Conservation (phyloP, 2,888 invertebrate genomes). For the Halictus ligatus region DNA sequence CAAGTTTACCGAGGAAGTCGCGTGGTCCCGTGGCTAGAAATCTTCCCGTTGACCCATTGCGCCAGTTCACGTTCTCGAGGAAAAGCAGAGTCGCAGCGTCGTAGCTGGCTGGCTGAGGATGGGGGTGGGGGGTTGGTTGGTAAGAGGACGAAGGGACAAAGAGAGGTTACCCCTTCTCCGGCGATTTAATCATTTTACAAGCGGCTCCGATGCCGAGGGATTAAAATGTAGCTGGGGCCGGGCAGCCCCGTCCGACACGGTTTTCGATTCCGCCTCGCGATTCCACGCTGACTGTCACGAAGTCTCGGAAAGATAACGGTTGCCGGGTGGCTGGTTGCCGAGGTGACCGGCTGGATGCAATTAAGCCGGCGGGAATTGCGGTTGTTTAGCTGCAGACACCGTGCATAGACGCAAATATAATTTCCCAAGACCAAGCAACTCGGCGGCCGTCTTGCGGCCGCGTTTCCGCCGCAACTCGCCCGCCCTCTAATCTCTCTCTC, state of each 20-base stretch:
- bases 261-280: background rate
- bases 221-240: constrained; percentile 1
- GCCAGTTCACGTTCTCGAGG: constrained; percentile 52
- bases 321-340: background rate
- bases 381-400: constrained; percentile 32
- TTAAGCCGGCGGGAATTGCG: constrained; percentile 24
- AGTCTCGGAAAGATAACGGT: background rate
- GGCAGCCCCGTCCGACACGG: too few species aligned
- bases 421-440: constrained; percentile 42
- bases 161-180: background rate
- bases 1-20: constrained; percentile 53
- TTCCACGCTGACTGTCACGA: background rate
- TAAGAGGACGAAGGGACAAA: background rate
- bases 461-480: background rate
- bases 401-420: constrained; percentile 48
- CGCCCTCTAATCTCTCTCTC: background rate
- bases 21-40: constrained; percentile 52
- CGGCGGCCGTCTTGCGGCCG: constrained; percentile 19
- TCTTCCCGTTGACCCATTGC: constrained; percentile 66
- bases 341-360: constrained; percentile 25
- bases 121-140: background rate
- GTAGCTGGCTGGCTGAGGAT: too few species aligned
- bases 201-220: constrained; percentile 21
- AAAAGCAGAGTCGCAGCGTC: background rate
- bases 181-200: constrained; percentile 45